Base-by-base conservation (phyloP, 2,113 vertebrate genomes). In the Daphoenositta chrysoptera region DNA sequence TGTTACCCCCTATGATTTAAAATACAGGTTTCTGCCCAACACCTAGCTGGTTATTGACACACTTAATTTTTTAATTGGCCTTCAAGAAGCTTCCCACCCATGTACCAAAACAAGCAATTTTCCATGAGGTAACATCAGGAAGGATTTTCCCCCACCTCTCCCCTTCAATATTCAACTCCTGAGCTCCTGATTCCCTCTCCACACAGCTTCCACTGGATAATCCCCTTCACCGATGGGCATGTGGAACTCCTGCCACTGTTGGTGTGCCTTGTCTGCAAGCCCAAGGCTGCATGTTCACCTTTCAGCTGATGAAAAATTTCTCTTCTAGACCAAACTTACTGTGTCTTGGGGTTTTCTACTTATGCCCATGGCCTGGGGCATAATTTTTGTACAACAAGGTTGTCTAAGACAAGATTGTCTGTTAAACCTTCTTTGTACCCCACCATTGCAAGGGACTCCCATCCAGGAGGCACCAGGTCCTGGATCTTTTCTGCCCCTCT, bases 141-240 rank as follows among this genome's bases (percentile, higher is more conserved):
- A 81, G n/a, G n/a, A 12, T 4, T 47, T 48, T 17, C 4, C 1
- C 1, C 0, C 18, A 28, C 19, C 4, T 7, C 6, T 22, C 60
- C 10, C 13, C 33, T 57, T 13, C 37, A 80, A 11, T 6, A 60
- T 54, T 93, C 48, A 51, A 1, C 7, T 71, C 18, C 16, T 61
- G 14, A 70, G 37, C 11, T 89, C 30, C 35, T 5, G 4, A 50
- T 58, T 80, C 13, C 8, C 10, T 94, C 23, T 16, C 21, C 20
- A 42, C 6, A 2, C 22, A 37, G 3, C 7, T 91, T 61, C 27
- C 18, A 50, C 33, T 42, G 64, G 47, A 65, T 77, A 77, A 44
- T 51, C 10, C 8, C 20, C 2, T 80, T 92, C 45, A 53, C 10
- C 0, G 0, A 27, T 15, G 33, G 83, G 3, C 1, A 9, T 3